Evolutionary conservation across 2,113 vertebrate species (phyloP), one percentile per base, ranked within the genome.

Genomic region (Canis aureus): DNA sequence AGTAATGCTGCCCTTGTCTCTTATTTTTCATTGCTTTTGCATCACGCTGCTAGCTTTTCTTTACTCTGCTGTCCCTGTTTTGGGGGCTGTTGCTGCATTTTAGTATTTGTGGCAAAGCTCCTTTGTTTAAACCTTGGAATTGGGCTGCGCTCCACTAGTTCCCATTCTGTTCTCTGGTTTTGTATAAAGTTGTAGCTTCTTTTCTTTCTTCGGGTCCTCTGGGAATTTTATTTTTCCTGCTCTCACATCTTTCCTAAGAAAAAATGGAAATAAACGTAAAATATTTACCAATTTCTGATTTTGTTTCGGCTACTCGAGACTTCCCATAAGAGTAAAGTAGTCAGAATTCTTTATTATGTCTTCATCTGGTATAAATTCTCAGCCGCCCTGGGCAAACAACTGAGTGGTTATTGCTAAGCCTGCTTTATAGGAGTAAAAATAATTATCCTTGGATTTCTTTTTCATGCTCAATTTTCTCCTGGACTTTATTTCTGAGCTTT

Each of bases 281-380:
- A 80, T 38, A 81, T 76, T 93, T 83, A 92, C 19, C 19, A 89
- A 78, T 73, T 84, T 89, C n/a, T 95, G 32, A 82, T 82, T 94
- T 90, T 86, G 55, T 96, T 89, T 81, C 13, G 2, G 85, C 60
- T 19, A 91, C 19, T 60, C 89, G 81, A 38, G 11, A 6, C 32
- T 93, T 96, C 53, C 55, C 73, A 64, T 62, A 35, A 67, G 38
- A 85, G 35, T 95, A 88, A 91, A 91, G 84, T 67, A 55, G 12
- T 64, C 35, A 84, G 66, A 66, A 89, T 92, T 92, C n/a, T 62
- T 92, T 60, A 73, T 83, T 97, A 62, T 94, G 86, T 12, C 1
- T 74, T 97, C 82, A 97, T 96, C 94, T 97, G 97, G 73, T 96
- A 89, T 62, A 95, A 79, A 96, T 97, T 94, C 80, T 94, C 73